These are phyloP conservation scores for Noctilio leporinus DNA, from an alignment of 2,113 vertebrate genomes.

Conservation along the genomic window DNA sequence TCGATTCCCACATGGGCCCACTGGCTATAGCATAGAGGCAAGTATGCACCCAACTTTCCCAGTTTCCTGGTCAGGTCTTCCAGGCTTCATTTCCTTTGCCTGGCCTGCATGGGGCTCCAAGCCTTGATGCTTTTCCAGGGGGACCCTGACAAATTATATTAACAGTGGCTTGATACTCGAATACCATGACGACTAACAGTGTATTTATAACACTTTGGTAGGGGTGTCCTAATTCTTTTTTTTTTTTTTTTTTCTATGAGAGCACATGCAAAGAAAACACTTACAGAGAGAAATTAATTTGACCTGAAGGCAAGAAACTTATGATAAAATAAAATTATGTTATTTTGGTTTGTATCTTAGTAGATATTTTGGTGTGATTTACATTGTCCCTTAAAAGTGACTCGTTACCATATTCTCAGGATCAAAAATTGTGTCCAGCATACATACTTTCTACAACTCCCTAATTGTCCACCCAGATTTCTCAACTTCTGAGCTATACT, in stretches of 20 bases:
- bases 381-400: not conserved
- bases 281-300: not conserved
- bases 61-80: too few relatives aligned
- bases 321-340: not conserved
- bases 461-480: not conserved
- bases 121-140: too few relatives aligned
- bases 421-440: not conserved
- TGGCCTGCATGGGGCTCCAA: too few relatives aligned
- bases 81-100: too few relatives aligned
- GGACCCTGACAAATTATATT: too few relatives aligned
- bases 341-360: not conserved
- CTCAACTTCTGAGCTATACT: not conserved
- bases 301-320: too few relatives aligned
- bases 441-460: not conserved
- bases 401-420: not conserved
- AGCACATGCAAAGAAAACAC: not conserved
- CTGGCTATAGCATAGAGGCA: too few relatives aligned
- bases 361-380: not conserved
- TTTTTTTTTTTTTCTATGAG: not conserved
- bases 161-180: too few relatives aligned
- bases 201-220: not conserved
- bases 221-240: not conserved
- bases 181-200: not conserved
- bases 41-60: too few relatives aligned
- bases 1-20: too few relatives aligned